Conservation (phyloP, 2,113 vertebrate genomes). For the Cyprinus carpio region DNA sequence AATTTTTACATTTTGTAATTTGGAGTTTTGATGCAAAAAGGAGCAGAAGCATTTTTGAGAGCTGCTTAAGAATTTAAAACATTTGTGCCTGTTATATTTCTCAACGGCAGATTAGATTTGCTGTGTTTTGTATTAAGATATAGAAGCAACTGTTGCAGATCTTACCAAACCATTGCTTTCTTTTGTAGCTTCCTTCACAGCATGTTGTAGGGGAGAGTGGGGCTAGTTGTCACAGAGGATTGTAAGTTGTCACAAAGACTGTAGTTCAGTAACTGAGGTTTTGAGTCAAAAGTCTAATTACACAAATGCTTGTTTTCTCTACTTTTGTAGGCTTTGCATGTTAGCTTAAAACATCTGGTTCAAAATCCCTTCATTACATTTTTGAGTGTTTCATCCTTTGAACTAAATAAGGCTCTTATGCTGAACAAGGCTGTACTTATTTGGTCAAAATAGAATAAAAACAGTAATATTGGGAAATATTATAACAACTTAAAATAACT, state of each 20-base stretch:
- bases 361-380: too few species aligned
- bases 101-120: too few species aligned
- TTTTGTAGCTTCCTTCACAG: not conserved
- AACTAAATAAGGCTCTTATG: not conserved
- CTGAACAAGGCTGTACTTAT: too few species aligned
- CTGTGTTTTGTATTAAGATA: not conserved
- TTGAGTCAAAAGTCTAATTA: not conserved
- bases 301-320: not conserved
- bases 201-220: not conserved
- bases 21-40: not conserved
- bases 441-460: not conserved
- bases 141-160: not conserved
- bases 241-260: not conserved
- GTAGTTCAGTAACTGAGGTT: not conserved
- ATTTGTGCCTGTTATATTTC: slow-evolving; percentile 5
- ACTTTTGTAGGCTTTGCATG: not conserved
- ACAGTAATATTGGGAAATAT: not conserved
- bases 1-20: slow-evolving; percentile 2
- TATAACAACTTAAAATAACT: not conserved
- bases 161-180: not conserved
- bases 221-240: not conserved
- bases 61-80: slow-evolving; percentile 21
- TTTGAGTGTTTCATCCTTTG: too few species aligned
- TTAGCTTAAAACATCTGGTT: not conserved
- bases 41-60: not conserved